Evolutionary conservation across 2,113 vertebrate species (phyloP).

Genomic region (Loxodonta africana): DNA sequence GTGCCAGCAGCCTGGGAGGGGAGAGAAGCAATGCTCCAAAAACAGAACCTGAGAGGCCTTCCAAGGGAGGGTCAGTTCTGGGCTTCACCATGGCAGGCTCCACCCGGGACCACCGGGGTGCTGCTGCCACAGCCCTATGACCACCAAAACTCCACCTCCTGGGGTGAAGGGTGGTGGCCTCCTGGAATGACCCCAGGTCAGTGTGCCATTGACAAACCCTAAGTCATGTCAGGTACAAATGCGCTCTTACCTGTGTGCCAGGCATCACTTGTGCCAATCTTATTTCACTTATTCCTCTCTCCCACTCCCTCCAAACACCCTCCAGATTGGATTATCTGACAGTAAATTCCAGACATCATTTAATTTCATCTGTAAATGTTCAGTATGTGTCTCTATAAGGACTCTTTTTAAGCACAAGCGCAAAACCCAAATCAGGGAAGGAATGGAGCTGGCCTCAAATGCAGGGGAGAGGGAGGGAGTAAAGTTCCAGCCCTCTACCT

Average conservation of each 20-base stretch:
- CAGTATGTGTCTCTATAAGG: no score
- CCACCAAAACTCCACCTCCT: not conserved
- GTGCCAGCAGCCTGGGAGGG: not conserved
- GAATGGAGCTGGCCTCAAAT: not conserved
- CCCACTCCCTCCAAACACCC: no score
- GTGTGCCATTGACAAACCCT: not conserved
- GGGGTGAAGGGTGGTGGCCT: no score
- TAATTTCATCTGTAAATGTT: not conserved
- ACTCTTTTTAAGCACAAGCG: no score
- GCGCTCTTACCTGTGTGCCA: not conserved
- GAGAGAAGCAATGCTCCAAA: not conserved
- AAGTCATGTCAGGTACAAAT: not conserved
- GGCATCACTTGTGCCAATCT: not conserved
- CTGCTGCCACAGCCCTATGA: rapidly evolving
- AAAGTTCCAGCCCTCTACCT: no score
- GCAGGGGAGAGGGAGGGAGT: no score
- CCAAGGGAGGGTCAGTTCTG: no score
- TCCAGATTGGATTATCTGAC: no score
- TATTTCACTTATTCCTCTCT: not conserved
- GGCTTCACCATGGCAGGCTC: no score
- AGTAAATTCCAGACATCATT: not conserved
- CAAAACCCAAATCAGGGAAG: not conserved
- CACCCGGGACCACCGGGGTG: not conserved
- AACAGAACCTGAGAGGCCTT: not conserved
- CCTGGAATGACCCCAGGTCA: not conserved